Base-by-base conservation (phyloP, 2,888 invertebrate species). In the Penaeus monodon region DNA sequence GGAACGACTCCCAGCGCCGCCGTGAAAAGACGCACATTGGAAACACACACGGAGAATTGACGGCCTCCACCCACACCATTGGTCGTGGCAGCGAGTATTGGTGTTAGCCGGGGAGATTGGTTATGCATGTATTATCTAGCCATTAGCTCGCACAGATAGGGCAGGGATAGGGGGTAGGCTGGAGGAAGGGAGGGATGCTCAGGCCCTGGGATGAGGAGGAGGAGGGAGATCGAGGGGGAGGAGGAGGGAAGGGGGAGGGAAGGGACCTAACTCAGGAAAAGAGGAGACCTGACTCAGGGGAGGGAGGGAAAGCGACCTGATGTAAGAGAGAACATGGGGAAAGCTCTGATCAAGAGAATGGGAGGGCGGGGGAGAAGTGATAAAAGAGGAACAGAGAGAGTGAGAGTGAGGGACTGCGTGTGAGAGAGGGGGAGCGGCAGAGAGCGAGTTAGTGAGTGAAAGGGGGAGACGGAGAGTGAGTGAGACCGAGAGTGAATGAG, bases 61-160 rank as follows among this genome's bases (percentile, higher is more conserved):
- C 77, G 86, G 49, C 57, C 66, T n/a, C 49, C 81, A 68, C 77
- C 76, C 77, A 81, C 85, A 81, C 85, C 81, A 81, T 85, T 86
- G 86, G 77, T 84, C 63, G 68, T 84, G 78, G 12, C 22, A 44
- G 74, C 44, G 64, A 79, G 86, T 83, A 73, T 79, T 64, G 82
- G 86, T 79, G 86, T 70, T 68, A 29, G 82, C 65, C 70, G 20
- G 38, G 24, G 82, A 79, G 83, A 86, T 86, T 86, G 86, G 86
- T 86, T 86, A 86, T 86, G 86, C 86, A 86, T 86, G 86, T 86
- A 76, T 86, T 86, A 86, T 81, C 86, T 77, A 76, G 27, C 81
- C 86, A 86, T 86, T 86, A 81, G 86, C 77, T 68, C 27, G 38
- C 68, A 49, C 64, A 77, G 84, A 84, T 84, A 77, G 68, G 81